A percentile compares a stretch with the other conserved stretches of the same genome.
Evolutionary conservation across 2,797 vertebrate species (phyloP).

Genomic region (Alectoris magna): DNA sequence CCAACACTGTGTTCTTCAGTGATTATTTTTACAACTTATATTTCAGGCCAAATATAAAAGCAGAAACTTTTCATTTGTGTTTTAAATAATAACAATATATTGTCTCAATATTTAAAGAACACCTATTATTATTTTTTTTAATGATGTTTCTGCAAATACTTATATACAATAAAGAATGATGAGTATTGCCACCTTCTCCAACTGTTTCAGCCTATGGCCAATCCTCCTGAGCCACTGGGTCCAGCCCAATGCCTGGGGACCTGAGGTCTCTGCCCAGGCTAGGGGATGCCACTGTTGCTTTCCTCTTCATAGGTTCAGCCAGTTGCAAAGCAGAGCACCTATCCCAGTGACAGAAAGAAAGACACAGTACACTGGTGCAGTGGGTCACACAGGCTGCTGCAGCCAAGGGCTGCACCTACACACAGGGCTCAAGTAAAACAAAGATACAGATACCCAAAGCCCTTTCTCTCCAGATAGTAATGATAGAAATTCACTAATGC

Average conservation of each 20-base stretch:
- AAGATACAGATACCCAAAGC: background rate
- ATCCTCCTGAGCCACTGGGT: background rate
- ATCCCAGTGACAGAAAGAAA: background rate
- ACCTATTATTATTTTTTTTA: background rate
- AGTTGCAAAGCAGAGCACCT: background rate
- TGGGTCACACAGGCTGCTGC: background rate
- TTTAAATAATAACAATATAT: background rate
- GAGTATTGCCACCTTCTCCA: background rate
- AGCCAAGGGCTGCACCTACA: background rate
- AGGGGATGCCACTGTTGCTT: background rate
- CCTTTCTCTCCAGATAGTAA: background rate
- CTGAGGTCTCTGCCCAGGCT: background rate
- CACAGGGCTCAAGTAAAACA: background rate
- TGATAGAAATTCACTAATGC: background rate
- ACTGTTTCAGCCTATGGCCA: too few relatives aligned
- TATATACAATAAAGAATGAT: background rate
- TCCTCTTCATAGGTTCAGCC: background rate
- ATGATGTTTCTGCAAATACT: background rate
- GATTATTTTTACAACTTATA: background rate
- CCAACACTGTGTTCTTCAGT: background rate
- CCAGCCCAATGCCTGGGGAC: background rate
- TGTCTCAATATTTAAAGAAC: background rate
- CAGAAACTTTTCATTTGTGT: background rate
- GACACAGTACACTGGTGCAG: background rate
- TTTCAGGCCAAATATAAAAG: background rate